Evolutionary conservation across 2,797 vertebrate genomes (phyloP).

Genomic region (Fundulus diaphanus): DNA sequence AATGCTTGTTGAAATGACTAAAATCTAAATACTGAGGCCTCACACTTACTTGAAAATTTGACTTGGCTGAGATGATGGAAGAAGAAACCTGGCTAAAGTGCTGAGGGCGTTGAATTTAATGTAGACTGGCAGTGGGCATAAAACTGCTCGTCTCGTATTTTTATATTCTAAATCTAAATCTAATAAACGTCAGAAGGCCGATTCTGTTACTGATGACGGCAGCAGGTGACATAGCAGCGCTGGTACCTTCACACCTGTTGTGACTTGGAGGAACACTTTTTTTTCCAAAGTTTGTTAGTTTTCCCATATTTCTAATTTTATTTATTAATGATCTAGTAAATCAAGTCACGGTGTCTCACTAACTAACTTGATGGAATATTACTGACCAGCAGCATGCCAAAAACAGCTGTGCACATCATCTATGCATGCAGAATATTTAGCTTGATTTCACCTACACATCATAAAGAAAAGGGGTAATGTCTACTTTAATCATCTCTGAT

Average conservation of each 20-base stretch:
- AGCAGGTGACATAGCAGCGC: constrained; percentile 10
- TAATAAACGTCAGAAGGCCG: constrained; percentile 57
- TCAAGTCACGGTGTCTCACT: not conserved
- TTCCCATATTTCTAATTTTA: not conserved
- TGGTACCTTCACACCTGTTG: not conserved
- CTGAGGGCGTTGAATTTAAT: constrained; percentile 49
- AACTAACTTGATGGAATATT: constrained; percentile 23
- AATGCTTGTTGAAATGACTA: not conserved
- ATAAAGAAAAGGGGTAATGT: not conserved
- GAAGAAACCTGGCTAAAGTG: constrained; percentile 19
- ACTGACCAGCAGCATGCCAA: constrained; percentile 11
- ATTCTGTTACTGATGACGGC: constrained; percentile 57
- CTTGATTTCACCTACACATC: constrained; percentile 13
- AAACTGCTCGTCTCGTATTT: constrained; percentile 55
- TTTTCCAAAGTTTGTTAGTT: not conserved
- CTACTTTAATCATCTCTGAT: not conserved
- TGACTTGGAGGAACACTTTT: not conserved
- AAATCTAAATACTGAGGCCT: not conserved
- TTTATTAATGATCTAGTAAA: constrained; percentile 10
- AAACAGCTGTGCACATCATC: constrained; percentile 9
- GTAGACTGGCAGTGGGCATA: constrained; percentile 55
- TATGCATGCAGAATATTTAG: not conserved
- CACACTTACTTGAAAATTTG: not conserved
- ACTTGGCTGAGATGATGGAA: constrained; percentile 1
- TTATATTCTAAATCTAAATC: constrained; percentile 65